These are phyloP conservation scores for Leptinotarsa lineolata DNA, from an alignment of 1,140 invertebrate species.

Conservation along the genomic window DNA sequence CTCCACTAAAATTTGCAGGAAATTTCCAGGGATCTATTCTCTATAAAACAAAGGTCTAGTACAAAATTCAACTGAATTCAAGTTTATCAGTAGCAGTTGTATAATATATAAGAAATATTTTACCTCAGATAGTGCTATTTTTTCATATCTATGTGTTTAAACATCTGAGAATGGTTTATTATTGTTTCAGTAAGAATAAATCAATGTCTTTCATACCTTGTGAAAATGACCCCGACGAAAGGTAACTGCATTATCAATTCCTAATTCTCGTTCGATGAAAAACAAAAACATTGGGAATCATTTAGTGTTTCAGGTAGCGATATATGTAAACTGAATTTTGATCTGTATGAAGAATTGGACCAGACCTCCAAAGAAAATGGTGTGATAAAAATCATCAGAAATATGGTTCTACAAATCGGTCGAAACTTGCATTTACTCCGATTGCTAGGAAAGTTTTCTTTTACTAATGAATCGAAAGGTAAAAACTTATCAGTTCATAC, in stretches of 20 bases:
- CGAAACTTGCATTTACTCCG: conserved; percentile 49
- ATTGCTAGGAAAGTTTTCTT: conserved; percentile 44
- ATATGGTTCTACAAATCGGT: conserved; percentile 48
- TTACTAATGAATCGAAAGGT: conserved; percentile 40
- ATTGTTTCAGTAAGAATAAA: conserved; percentile 33
- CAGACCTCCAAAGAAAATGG: conserved; percentile 33
- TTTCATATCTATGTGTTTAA: too few species aligned
- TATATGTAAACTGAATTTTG: conserved; percentile 35
- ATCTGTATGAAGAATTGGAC: conserved; percentile 29
- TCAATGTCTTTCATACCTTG: not conserved
- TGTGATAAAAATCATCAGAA: conserved; percentile 44
- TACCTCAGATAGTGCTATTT: too few species aligned
- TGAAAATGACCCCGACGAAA: not conserved
- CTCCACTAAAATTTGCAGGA: too few species aligned
- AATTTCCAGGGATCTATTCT: too few species aligned
- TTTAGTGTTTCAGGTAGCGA: not conserved
- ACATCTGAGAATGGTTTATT: not conserved
- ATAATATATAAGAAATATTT: too few species aligned
- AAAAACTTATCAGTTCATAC: not conserved
- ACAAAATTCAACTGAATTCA: too few species aligned
- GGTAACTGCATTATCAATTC: not conserved
- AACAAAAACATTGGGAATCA: too few species aligned
- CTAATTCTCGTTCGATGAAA: too few species aligned
- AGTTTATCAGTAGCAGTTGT: too few species aligned
- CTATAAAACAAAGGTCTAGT: too few species aligned